Base-by-base conservation (phyloP, 1,140 invertebrate species). In the Drosophila varians region DNA sequence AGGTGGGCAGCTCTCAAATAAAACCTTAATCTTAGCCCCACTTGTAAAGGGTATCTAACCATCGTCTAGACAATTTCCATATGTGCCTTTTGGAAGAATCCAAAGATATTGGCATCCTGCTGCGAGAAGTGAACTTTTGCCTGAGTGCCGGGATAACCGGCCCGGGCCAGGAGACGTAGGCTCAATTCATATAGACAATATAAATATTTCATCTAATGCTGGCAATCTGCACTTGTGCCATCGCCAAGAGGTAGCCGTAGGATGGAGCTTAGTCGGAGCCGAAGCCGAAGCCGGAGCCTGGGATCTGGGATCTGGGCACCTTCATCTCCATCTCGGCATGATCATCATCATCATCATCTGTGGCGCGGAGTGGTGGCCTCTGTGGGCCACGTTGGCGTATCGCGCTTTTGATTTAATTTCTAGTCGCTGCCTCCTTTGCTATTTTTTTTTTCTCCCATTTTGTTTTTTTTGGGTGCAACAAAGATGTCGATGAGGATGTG, bases 191-290 rank as follows among this genome's bases (percentile, higher is more conserved):
- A 87, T 84, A 77, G 80, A 86, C 80, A 89, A 84, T 86, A 86
- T 86, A 86, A 86, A 86, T 87, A 83, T 87, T 90, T 88, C 87
- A 90, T 90, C 88, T 90, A 88, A 90, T 90, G 76, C 69, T 90
- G 64, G 78, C 78, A 90, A 90, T 90, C 87, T 90, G 88, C 88
- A 90, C 88, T 90, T 90, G 88, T 86, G 87, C 77, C 86, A 77
- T 72, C 74, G 69, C 69, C 68, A 72, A 36, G 21, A 72, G 69
- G 48, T 48, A 18, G 38, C 46, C 42, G 19, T 31, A 18, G 62
- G 18, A 23, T 36, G 48, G 14, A 68, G 31, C 60, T 23, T 19
- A 38, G 36, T 38, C 6, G 36, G 36, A 38, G 36, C 14, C 14
- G 36, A 12, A 14, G 6, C 36, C 16, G 36, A 1, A 38, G 6